These are phyloP conservation scores for Knipowitschia caucasica DNA, from an alignment of 2,797 vertebrate species.

Conservation along the genomic window DNA sequence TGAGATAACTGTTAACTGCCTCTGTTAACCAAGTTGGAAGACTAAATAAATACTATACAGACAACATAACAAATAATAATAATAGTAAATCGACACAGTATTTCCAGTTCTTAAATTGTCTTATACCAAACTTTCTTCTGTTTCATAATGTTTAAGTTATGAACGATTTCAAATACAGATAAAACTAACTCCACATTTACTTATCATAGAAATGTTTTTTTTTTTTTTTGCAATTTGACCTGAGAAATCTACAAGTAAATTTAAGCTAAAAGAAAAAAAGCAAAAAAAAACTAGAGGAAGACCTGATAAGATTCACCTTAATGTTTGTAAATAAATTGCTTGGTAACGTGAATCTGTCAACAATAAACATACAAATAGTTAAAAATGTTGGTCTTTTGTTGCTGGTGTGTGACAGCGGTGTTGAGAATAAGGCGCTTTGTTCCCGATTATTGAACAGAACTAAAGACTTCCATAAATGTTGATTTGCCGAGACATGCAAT, in stretches of 20 bases:
- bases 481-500: conserved; percentile 39
- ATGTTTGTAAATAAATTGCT: conserved; percentile 40
- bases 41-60: conserved; percentile 60
- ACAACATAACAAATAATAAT: conserved; percentile 59
- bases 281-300: conserved; percentile 56
- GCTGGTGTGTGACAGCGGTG: conserved; percentile 58
- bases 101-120: conserved; percentile 52
- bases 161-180: conserved; percentile 27
- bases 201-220: conserved; percentile 59
- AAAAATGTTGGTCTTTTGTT: conserved; percentile 44
- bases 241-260: conserved; percentile 62
- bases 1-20: too few relatives aligned
- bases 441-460: conserved; percentile 18
- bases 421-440: conserved; percentile 65
- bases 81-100: conserved; percentile 53
- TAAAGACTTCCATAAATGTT: conserved; percentile 9
- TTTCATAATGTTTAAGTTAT: conserved; percentile 32
- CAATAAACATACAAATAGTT: conserved; percentile 33
- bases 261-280: conserved; percentile 39
- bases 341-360: conserved; percentile 26
- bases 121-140: conserved; percentile 40
- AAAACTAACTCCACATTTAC: conserved; percentile 53
- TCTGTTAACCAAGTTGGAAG: conserved; percentile 63
- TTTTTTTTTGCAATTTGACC: conserved; percentile 64
- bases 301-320: conserved; percentile 47